These are phyloP conservation scores for Procavia capensis DNA, from an alignment of 2,113 vertebrate genomes.

Conservation along the genomic window DNA sequence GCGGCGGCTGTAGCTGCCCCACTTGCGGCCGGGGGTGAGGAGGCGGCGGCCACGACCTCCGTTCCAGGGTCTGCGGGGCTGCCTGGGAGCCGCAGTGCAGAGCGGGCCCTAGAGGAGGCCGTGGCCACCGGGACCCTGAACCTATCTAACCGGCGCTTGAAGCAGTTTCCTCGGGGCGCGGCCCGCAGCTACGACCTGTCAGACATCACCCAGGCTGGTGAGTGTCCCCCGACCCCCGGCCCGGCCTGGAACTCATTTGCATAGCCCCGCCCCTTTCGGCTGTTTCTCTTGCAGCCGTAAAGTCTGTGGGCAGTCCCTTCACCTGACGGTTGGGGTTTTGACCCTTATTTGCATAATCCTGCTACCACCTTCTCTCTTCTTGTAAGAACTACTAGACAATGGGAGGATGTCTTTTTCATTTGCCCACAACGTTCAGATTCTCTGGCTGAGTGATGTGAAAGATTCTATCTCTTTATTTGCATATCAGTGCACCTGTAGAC, in stretches of 20 bases:
- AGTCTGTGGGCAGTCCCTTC: not conserved
- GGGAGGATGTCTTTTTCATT: not conserved
- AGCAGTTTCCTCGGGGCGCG: conserved; percentile 92
- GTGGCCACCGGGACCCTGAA: conserved; percentile 92
- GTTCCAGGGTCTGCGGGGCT: conserved; percentile 87
- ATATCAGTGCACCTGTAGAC: conserved; percentile 59
- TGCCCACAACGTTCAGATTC: not conserved
- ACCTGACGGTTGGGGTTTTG: not conserved
- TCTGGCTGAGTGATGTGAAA: not conserved
- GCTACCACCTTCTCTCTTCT: not conserved
- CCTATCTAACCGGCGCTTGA: conserved; percentile 92
- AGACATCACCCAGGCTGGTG: conserved; percentile 94
- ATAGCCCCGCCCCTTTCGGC: conserved; percentile 48
- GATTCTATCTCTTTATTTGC: conserved; percentile 54
- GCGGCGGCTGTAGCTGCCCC: conserved; percentile 76
- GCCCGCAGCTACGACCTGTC: conserved; percentile 93
- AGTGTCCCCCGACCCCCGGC: conserved; percentile 41
- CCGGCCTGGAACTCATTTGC: conserved; percentile 48
- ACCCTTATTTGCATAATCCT: not conserved
- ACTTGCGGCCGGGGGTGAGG: conserved; percentile 90
- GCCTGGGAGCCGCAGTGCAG: conserved; percentile 92
- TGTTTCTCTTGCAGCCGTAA: not conserved
- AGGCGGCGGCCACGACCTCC: conserved; percentile 72
- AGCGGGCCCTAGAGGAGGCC: conserved; percentile 95
- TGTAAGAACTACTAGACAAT: not conserved